Evolutionary conservation across 1,140 invertebrate genomes (phyloP).

Genomic region (Heliconius himera): DNA sequence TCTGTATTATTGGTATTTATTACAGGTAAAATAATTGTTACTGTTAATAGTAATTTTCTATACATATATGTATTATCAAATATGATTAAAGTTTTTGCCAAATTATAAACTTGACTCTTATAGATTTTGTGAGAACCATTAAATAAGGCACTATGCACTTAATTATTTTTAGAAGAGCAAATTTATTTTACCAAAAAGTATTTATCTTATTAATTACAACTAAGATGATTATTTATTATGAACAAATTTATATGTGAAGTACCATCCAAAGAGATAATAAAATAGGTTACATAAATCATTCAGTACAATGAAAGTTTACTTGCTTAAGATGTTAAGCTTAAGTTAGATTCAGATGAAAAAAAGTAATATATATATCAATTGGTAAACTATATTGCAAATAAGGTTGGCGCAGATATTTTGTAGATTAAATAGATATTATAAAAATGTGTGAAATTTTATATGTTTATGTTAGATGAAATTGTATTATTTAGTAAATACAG

Average conservation of each 20-base stretch:
- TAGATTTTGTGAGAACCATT: neutral
- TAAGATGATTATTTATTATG: conserved; percentile 3
- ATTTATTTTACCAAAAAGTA: neutral
- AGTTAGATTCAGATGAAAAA: conserved; percentile 1
- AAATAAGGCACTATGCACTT: neutral
- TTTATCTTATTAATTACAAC: neutral
- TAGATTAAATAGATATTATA: neutral
- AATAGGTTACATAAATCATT: conserved; percentile 4
- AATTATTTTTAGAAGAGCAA: neutral
- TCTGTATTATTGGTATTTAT: neutral
- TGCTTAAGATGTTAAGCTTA: neutral
- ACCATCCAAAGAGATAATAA: conserved; percentile 14
- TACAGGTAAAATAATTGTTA: neutral
- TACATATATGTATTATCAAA: neutral
- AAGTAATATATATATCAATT: neutral
- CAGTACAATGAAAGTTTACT: neutral
- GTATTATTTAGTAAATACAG: neutral
- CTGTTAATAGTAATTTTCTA: neutral
- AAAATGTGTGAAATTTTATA: neutral
- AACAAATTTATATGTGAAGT: neutral
- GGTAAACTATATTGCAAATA: neutral
- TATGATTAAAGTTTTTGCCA: neutral
- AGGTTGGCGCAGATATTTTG: neutral
- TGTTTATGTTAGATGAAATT: neutral
- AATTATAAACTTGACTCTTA: neutral